Conservation (phyloP, 1,140 invertebrate species). For the Temnothorax nylanderi region DNA sequence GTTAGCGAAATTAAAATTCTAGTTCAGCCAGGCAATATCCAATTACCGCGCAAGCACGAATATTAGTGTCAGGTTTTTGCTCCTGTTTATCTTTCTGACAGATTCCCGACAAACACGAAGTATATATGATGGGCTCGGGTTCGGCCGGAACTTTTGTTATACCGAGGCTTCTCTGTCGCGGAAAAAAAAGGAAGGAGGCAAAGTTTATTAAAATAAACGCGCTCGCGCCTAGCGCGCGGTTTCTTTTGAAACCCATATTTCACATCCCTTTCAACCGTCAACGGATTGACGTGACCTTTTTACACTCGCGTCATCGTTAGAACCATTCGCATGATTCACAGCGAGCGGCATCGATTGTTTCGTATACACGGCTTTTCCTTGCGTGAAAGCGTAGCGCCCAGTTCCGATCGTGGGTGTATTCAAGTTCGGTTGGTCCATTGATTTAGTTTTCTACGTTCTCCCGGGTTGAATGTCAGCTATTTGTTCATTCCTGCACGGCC, state of each 20-base stretch:
- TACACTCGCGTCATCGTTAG: slow-evolving; percentile 60
- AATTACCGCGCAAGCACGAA: slow-evolving; percentile 80
- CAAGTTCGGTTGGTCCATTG: slow-evolving; percentile 54
- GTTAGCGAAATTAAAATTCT: slow-evolving; percentile 84
- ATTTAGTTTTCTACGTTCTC: slow-evolving; percentile 57
- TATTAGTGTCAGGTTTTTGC: slow-evolving; percentile 82
- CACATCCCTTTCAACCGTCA: slow-evolving; percentile 54
- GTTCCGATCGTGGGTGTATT: slow-evolving; percentile 49
- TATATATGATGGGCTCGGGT: slow-evolving; percentile 25
- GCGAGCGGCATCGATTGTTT: slow-evolving; percentile 53
- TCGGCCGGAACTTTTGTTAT: slow-evolving; percentile 25
- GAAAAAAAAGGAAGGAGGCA: slow-evolving; percentile 35
- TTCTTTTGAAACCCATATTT: slow-evolving; percentile 54
- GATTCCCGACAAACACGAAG: slow-evolving; percentile 48
- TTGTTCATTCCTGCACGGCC: slow-evolving; percentile 51
- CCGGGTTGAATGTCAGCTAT: slow-evolving; percentile 56
- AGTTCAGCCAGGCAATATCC: slow-evolving; percentile 84
- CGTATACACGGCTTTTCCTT: slow-evolving; percentile 55
- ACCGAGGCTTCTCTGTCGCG: slow-evolving; percentile 39
- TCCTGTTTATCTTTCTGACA: slow-evolving; percentile 62
- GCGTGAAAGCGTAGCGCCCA: slow-evolving; percentile 54
- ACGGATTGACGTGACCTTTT: slow-evolving; percentile 58
- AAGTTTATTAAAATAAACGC: slow-evolving; percentile 62
- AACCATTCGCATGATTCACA: slow-evolving; percentile 59
- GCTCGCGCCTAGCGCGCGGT: slow-evolving; percentile 13